Evolutionary conservation across 2,113 vertebrate genomes (phyloP).

Genomic region (Asarcornis scutulata): DNA sequence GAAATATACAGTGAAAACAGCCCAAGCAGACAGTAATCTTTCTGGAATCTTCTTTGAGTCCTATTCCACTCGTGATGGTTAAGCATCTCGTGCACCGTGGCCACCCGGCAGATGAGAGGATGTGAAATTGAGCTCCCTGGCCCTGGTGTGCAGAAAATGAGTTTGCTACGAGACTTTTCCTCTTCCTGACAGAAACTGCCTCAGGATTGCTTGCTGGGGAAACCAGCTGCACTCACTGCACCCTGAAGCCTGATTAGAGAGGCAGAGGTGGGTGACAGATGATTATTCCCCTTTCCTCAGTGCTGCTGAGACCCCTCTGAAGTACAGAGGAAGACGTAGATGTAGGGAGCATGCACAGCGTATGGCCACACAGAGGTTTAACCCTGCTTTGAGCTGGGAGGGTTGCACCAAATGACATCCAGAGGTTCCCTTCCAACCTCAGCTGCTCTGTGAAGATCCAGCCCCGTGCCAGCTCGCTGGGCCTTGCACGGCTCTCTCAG

Average conservation of each 20-base stretch:
- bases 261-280: neutral
- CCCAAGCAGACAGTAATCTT: neutral
- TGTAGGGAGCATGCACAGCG: rapidly evolving
- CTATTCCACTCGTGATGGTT: neutral
- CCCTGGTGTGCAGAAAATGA: neutral
- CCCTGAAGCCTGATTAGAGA: neutral
- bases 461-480: rapidly evolving
- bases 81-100: rapidly evolving
- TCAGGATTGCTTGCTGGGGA: neutral
- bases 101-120: rapidly evolving
- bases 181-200: neutral
- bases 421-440: neutral
- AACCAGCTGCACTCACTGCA: neutral
- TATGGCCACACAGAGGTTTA: neutral
- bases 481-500: rapidly evolving
- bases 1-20: neutral
- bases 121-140: neutral
- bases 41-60: neutral
- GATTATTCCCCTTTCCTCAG: neutral
- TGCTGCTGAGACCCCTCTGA: rapidly evolving
- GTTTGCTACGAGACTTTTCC: neutral
- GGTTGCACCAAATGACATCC: neutral
- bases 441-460: neutral
- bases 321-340: rapidly evolving
- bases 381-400: neutral